Evolutionary conservation across 2,888 invertebrate species (phyloP).

Genomic region (Brachypalpus laphriformis): DNA sequence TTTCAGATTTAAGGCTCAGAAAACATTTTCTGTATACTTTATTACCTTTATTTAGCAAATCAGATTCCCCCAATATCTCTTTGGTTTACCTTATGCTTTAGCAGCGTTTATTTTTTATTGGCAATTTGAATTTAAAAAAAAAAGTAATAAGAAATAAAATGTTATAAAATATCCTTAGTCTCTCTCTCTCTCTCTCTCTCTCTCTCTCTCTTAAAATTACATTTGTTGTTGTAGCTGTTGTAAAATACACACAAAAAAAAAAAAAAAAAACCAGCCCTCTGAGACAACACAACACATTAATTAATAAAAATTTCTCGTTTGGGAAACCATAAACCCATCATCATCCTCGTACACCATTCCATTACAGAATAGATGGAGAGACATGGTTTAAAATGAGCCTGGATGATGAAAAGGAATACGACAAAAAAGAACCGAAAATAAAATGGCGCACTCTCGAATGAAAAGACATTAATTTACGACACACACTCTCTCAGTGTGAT

Average conservation of each 20-base stretch:
- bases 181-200: not conserved
- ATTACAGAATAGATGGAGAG: slow-evolving; percentile 39
- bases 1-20: not conserved
- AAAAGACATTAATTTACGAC: slow-evolving; percentile 51
- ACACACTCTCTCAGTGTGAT: slow-evolving; percentile 11
- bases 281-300: slow-evolving; percentile 54
- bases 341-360: slow-evolving; percentile 33
- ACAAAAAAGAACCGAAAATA: slow-evolving; percentile 4
- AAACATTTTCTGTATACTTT: too few species aligned
- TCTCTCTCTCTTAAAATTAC: not conserved
- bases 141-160: not conserved
- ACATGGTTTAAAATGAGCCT: slow-evolving; percentile 17
- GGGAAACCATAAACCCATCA: slow-evolving; percentile 65
- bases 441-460: slow-evolving; percentile 26
- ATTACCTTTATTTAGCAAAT: too few species aligned
- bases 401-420: not conserved
- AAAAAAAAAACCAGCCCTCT: not conserved
- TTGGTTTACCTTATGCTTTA: not conserved
- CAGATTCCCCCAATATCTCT: not conserved
- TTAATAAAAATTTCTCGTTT: slow-evolving; percentile 54
- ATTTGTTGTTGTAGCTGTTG: not conserved
- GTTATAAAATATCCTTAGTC: not conserved
- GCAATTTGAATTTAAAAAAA: not conserved
- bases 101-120: slow-evolving; percentile 1
- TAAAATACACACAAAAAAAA: not conserved